Evolutionary conservation across 2,797 vertebrate genomes (phyloP), one percentile per base, ranked within the genome.

Genomic region (Australoheros facetus): DNA sequence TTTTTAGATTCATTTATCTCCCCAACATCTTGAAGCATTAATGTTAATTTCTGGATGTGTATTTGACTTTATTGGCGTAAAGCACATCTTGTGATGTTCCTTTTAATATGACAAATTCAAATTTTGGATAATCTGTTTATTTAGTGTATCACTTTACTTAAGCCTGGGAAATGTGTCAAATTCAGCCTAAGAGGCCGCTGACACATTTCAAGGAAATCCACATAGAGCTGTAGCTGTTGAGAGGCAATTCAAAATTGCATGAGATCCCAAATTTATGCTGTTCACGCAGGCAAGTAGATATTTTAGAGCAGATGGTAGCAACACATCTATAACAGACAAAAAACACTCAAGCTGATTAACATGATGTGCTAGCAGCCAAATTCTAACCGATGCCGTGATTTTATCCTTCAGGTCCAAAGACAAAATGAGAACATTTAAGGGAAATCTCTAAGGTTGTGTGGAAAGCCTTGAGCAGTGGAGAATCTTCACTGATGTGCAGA

Each of bases 311-410:
- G 83, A 91, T 84, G 80, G 81, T 9, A 59, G 64, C 19, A 32
- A 83, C 39, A 55, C 45, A 73, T 75, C 16, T 56, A 60, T 71
- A 74, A 83, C 86, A 83, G 58, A 86, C 75, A 72, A 82, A 81
- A 79, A 85, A 90, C 81, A 76, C 79, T 83, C 30, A 5, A 64
- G 51, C 81, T 78, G 85, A 88, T 90, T 83, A 92, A 87, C 73
- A 83, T 51, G 84, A 83, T 79, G 75, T 2, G 28, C 78, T n/a
- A 26, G 80, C 58, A 87, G 85, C 83, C 82, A 80, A 59, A 75
- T 70, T 82, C 45, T 66, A 45, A 51, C 51, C 6, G 42, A 75
- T n/a, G 59, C 60, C 16, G 21, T 7, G 60, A 60, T 32, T 80
- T n/a, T 17, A n/a, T 85, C 81, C 73, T 80, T 73, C 5, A 3